Percentiles rank a stretch among this genome's conserved stretches.
phyloP scores from a whole-genome alignment of 2,797 vertebrate genomes.

The Avahi laniger region DNA sequence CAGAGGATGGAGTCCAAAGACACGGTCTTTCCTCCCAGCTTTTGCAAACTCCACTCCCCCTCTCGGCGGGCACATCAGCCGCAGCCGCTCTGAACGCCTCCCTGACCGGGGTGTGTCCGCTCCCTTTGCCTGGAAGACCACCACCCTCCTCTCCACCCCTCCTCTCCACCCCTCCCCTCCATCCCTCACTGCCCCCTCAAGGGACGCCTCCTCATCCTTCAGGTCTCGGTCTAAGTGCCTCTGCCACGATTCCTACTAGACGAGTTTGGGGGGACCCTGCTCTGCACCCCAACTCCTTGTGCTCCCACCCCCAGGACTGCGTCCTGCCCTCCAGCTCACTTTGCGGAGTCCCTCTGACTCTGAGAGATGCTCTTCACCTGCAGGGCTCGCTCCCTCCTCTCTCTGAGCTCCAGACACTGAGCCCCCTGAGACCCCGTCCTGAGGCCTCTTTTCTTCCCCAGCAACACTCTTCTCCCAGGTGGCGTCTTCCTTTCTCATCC shows the following conservation, averaged over 20 bases:
- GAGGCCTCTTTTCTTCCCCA: not conserved
- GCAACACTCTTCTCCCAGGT: not conserved
- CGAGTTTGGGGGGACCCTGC: not conserved
- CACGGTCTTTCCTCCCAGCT: not conserved
- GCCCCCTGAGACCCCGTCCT: not conserved
- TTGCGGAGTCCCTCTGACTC: not conserved
- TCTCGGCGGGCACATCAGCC: fast-evolving
- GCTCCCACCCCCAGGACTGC: fast-evolving
- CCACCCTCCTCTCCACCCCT: too few relatives aligned
- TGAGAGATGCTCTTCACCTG: fast-evolving
- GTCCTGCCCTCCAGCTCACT: fast-evolving
- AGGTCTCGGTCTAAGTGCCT: not conserved
- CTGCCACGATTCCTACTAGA: fast-evolving
- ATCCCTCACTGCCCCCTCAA: fast-evolving
- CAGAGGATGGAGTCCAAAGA: not conserved
- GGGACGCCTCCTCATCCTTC: fast-evolving
- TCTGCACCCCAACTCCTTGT: not conserved
- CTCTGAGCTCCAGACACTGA: not conserved
- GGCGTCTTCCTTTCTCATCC: too few relatives aligned
- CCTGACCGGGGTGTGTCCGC: not conserved
- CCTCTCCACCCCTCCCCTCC: too few relatives aligned
- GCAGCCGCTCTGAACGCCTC: fast-evolving
- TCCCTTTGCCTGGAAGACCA: not conserved
- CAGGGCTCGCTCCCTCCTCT: not conserved
- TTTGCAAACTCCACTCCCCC: too few relatives aligned